Evolutionary conservation across 2,797 vertebrate species (phyloP).

Genomic region (Spea hammondii): DNA sequence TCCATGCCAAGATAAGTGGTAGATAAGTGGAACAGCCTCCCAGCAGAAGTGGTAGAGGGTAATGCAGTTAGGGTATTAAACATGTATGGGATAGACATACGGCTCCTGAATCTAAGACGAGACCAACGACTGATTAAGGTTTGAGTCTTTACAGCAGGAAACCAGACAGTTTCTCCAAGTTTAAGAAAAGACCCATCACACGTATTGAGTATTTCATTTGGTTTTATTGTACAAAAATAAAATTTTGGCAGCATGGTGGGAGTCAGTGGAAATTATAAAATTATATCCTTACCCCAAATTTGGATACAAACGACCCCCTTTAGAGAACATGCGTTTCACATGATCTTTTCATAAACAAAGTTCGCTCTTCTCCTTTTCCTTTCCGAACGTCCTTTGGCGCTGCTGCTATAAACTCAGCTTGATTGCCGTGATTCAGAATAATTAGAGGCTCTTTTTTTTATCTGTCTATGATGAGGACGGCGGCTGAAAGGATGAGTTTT

Average conservation of each 20-base stretch:
- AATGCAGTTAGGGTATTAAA: too few relatives aligned
- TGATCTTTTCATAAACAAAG: constrained; percentile 30
- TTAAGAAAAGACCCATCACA: too few relatives aligned
- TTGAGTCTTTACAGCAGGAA: too few relatives aligned
- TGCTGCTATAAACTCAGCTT: neutral
- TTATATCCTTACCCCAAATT: constrained; percentile 24
- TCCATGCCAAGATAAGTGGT: too few relatives aligned
- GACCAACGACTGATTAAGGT: too few relatives aligned
- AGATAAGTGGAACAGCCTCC: too few relatives aligned
- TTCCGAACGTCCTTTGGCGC: neutral
- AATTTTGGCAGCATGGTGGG: neutral
- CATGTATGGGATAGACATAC: too few relatives aligned
- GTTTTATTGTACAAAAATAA: constrained; percentile 10
- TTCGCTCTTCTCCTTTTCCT: neutral
- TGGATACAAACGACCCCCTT: constrained; percentile 4
- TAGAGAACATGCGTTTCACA: constrained; percentile 7
- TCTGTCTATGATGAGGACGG: constrained; percentile 30
- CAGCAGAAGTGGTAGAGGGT: too few relatives aligned
- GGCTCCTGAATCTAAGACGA: too few relatives aligned
- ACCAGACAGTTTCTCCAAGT: too few relatives aligned
- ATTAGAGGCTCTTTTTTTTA: constrained; percentile 24
- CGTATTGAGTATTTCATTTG: neutral
- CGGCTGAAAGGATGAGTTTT: constrained; percentile 56
- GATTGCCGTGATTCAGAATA: constrained; percentile 30
- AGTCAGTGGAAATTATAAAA: constrained; percentile 37